These are phyloP conservation scores for Triplophysa tibetana DNA, from an alignment of 2,113 vertebrate genomes.

Conservation along the genomic window DNA sequence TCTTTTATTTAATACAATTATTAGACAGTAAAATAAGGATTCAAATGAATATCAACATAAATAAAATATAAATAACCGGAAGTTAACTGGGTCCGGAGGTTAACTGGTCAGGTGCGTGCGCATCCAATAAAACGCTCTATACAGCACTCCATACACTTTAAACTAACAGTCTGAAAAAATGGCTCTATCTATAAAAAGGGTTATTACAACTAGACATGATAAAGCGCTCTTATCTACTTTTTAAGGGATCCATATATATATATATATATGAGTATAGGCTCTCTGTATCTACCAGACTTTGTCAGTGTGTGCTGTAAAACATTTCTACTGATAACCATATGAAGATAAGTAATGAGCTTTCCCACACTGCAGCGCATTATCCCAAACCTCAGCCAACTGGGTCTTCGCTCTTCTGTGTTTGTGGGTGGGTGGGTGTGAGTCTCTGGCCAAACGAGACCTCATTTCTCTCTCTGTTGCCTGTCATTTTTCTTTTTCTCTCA, in stretches of 20 bases:
- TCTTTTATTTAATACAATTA: no score
- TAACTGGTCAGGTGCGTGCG: no score
- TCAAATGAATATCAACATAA: no score
- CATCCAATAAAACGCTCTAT: no score
- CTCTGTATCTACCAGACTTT: neutral
- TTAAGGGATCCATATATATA: neutral
- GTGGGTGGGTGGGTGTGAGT: conserved; percentile 14
- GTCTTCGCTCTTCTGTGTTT: conserved; percentile 8
- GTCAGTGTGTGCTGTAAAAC: neutral
- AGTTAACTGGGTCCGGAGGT: no score
- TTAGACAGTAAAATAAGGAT: no score
- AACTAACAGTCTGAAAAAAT: neutral
- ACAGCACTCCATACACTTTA: neutral
- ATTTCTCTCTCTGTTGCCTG: conserved; percentile 28
- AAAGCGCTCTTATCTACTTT: neutral
- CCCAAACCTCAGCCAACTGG: conserved; percentile 26
- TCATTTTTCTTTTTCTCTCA: conserved; percentile 42
- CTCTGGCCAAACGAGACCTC: conserved; percentile 40
- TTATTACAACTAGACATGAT: neutral
- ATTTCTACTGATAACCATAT: conserved; percentile 24
- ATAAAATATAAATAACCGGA: no score
- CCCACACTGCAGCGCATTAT: conserved; percentile 41
- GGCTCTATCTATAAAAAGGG: neutral
- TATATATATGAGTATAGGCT: neutral
- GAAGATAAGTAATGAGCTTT: conserved; percentile 43